A percentile compares a stretch with the other conserved stretches of the same genome.
These are phyloP conservation scores for Myodes glareolus DNA, from an alignment of 2,113 vertebrate genomes.

Conservation along the genomic window DNA sequence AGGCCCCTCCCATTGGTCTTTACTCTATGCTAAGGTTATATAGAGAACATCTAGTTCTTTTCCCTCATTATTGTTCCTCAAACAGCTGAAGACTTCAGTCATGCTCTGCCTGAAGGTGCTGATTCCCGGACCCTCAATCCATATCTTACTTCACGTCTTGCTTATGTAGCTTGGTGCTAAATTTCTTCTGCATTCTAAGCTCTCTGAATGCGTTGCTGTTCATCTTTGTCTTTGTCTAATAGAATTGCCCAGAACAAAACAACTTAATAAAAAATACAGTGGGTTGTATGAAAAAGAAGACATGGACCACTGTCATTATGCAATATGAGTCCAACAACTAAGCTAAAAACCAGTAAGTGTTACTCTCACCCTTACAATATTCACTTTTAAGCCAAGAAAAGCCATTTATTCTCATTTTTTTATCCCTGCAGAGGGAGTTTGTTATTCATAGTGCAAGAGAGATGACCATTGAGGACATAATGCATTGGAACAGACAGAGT, in stretches of 20 bases:
- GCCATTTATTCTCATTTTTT: neutral
- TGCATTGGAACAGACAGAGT: neutral
- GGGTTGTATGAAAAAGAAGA: neutral
- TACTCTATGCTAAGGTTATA: conserved; percentile 43
- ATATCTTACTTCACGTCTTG: conserved; percentile 34
- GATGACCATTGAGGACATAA: neutral
- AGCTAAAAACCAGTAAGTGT: neutral
- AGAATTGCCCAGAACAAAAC: conserved; percentile 23
- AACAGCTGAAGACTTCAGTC: conserved; percentile 53
- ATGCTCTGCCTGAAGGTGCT: conserved; percentile 46
- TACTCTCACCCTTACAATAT: neutral
- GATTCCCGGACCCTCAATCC: conserved; percentile 37
- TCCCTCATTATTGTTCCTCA: conserved; percentile 33
- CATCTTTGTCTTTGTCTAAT: conserved; percentile 29
- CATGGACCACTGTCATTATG: neutral
- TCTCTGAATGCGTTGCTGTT: neutral
- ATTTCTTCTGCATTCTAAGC: conserved; percentile 38
- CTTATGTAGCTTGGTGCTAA: neutral
- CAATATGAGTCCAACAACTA: neutral
- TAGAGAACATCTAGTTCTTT: neutral
- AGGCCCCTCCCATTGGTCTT: conserved; percentile 38
- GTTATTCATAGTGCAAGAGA: neutral
- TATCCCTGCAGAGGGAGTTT: neutral
- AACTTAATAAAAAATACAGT: neutral
- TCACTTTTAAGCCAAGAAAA: neutral